Evolutionary conservation across 2,113 vertebrate species (phyloP).

Genomic region (Glaucidium brasilianum): DNA sequence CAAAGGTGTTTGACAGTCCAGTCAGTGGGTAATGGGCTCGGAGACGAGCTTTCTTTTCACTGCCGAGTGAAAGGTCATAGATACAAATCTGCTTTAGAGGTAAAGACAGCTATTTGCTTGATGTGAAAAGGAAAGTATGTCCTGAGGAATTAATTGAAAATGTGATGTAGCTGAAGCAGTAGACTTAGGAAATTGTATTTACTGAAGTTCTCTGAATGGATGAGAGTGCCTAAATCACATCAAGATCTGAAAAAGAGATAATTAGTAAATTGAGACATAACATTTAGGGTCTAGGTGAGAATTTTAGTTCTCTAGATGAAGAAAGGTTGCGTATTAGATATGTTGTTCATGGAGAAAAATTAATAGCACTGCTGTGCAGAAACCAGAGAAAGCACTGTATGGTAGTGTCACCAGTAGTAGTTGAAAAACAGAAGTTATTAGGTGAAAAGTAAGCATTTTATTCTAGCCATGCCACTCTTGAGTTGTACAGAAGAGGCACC

Average conservation of each 20-base stretch:
- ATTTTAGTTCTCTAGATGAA: not conserved
- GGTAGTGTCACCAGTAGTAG: not conserved
- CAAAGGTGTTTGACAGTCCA: not conserved
- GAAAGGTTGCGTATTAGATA: not conserved
- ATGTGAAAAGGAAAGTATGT: not conserved
- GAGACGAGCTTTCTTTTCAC: not conserved
- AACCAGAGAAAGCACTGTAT: not conserved
- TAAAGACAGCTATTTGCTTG: not conserved
- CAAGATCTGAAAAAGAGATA: not conserved
- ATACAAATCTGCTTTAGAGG: not conserved
- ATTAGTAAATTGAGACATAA: not conserved
- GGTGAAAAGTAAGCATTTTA: not conserved
- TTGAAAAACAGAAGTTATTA: not conserved
- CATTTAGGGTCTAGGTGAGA: not conserved
- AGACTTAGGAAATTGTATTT: not conserved
- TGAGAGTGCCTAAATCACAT: not conserved
- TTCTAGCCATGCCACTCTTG: not conserved
- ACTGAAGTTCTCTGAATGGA: not conserved
- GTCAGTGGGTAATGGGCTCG: not conserved
- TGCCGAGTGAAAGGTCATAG: not conserved
- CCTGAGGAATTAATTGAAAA: not conserved
- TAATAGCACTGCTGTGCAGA: fast-evolving
- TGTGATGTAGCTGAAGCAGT: not conserved
- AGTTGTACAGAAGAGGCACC: not conserved
- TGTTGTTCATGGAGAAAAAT: not conserved